These are phyloP conservation scores for Phrynocephalus forsythii DNA, from an alignment of 2,797 vertebrate genomes.

Conservation along the genomic window DNA sequence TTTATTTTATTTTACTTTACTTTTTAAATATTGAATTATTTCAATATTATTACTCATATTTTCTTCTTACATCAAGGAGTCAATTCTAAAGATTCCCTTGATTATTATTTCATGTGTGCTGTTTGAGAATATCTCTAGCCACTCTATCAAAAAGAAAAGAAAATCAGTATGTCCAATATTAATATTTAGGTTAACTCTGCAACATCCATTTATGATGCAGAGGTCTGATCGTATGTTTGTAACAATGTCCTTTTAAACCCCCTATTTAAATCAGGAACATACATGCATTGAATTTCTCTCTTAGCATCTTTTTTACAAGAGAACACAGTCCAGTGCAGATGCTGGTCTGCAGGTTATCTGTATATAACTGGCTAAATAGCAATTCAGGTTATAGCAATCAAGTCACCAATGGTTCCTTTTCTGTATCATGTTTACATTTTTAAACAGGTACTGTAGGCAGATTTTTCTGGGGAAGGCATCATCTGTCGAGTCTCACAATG, in stretches of 20 bases:
- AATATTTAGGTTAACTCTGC: background rate
- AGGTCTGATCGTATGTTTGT: too few species aligned
- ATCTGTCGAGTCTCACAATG: background rate
- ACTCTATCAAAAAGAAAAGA: too few species aligned
- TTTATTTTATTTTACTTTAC: too few species aligned
- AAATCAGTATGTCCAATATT: background rate
- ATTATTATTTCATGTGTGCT: background rate
- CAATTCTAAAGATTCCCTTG: background rate
- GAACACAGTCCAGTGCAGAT: background rate
- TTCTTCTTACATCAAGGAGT: background rate
- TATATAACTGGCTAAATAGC: background rate
- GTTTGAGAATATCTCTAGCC: background rate
- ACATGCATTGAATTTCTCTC: too few species aligned
- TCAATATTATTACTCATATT: too few species aligned
- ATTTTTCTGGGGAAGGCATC: background rate
- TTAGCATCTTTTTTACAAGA: background rate
- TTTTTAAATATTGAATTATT: too few species aligned
- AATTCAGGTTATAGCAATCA: background rate
- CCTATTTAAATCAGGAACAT: background rate
- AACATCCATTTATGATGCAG: background rate
- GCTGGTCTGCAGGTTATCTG: background rate
- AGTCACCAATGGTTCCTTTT: background rate
- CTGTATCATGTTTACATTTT: background rate
- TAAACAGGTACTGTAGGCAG: background rate
- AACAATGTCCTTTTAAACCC: background rate